Base-by-base conservation (phyloP, 2,888 invertebrate genomes). In the Agrochola circellaris region DNA sequence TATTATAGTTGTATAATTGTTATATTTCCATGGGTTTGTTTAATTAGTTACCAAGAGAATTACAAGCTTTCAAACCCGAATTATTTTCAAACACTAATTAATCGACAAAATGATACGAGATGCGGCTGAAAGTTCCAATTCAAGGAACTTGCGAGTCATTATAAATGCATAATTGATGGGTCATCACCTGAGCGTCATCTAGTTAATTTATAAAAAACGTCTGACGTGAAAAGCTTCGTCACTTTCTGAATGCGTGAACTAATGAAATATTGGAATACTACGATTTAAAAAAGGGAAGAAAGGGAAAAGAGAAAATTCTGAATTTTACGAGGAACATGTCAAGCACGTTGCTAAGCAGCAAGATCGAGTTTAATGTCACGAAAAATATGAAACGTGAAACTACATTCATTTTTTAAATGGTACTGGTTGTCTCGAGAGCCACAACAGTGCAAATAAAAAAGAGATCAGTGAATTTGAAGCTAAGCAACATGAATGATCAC, bases 221-320 rank as follows among this genome's bases (percentile, higher is more conserved):
- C 26, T 64, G 56, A 79, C 72, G 62, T 79, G 23, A 38, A 62
- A 48, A 38, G 38, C 20, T 71, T 56, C 38, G 45, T 71, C 45
- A 64, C 6, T 56, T 77, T n/a, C 26, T 38, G 62, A 71, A 45
- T 42, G n/a, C n/a, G 23, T 45, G 23, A 8, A 42, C 11, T 38
- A 26, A 62, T 45, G 1, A 11, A 30, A 61, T 64, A 48, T 26
- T 67, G 13, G 8, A 61, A 42, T 17, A 30, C 13, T 23, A 66
- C 15, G 15, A 30, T 48, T 51, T 48, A 48, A 48, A 17, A 48
- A 45, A 45, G 38, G 38, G 34, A 42, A 2, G 9, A 42, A 15
- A 48, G 48, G 17, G 17, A 48, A 48, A 17, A 17, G 48, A 48
- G 48, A 6, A 48, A 17, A 48, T 17, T 48, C 48, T 48, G 17